A percentile compares a stretch with the other conserved stretches of the same genome.
Conservation (phyloP, 1,140 invertebrate genomes). For the Drosophila saltans region DNA sequence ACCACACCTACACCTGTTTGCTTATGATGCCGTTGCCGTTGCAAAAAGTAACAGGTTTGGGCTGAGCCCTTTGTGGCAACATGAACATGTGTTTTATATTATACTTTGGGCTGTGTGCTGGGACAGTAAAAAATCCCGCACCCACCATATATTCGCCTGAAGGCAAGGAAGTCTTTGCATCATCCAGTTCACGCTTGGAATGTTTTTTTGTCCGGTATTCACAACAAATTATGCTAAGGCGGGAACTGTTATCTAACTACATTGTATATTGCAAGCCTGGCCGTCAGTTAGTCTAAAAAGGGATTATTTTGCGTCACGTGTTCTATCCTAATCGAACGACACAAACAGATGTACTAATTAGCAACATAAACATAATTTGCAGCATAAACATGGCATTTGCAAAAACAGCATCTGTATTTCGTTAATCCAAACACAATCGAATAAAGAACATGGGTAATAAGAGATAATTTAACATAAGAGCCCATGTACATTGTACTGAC, state of each 20-base stretch:
- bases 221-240: conserved; percentile 24
- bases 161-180: conserved; percentile 20
- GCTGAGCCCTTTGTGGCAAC: conserved; percentile 63
- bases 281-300: conserved; percentile 22
- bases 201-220: conserved; percentile 12
- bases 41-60: conserved; percentile 19
- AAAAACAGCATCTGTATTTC: conserved; percentile 39
- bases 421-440: neutral
- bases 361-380: conserved; percentile 53
- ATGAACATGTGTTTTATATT: conserved; percentile 69
- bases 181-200: conserved; percentile 29
- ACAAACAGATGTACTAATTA: conserved; percentile 60
- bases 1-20: conserved; percentile 46
- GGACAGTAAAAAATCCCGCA: conserved; percentile 30
- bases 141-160: conserved; percentile 23
- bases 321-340: conserved; percentile 48
- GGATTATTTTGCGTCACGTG: conserved; percentile 54
- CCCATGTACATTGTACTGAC: conserved; percentile 26
- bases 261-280: conserved; percentile 29
- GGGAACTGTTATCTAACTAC: conserved; percentile 39
- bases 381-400: conserved; percentile 53
- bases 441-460: conserved; percentile 44
- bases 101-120: conserved; percentile 39
- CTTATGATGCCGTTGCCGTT: neutral
- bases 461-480: conserved; percentile 41